These are phyloP conservation scores for Thripadectes ignobilis DNA, from an alignment of 2,797 vertebrate species.

Conservation along the genomic window DNA sequence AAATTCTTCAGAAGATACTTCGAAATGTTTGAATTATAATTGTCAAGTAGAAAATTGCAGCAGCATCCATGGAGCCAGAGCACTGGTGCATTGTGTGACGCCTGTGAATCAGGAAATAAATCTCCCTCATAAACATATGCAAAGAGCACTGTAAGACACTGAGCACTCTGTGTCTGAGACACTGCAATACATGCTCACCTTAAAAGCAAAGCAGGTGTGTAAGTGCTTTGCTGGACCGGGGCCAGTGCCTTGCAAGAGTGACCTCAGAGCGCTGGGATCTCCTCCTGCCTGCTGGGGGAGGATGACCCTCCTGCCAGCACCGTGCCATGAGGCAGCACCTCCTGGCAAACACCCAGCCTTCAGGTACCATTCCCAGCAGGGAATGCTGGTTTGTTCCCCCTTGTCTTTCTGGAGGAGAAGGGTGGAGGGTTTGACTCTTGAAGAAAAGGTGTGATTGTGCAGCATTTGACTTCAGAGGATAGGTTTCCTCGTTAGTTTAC, in stretches of 20 bases:
- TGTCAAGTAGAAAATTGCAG: not conserved
- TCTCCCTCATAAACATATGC: not conserved
- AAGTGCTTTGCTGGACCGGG: slow-evolving; percentile 23
- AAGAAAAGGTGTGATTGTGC: not conserved
- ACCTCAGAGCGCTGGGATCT: not conserved
- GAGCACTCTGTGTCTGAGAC: slow-evolving; percentile 8
- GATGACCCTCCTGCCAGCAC: not conserved
- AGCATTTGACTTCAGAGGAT: not conserved
- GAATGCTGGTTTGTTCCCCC: not conserved
- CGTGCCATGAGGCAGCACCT: not conserved
- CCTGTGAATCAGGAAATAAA: not conserved
- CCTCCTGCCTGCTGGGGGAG: not conserved
- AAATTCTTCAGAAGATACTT: not conserved
- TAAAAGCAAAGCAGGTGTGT: slow-evolving; percentile 19
- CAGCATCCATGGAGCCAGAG: not conserved
- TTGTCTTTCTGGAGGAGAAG: not conserved
- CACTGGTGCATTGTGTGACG: not conserved
- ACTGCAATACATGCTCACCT: not conserved
- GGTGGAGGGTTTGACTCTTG: not conserved
- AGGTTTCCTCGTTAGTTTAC: not conserved
- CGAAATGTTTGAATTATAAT: not conserved
- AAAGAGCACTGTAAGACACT: not conserved
- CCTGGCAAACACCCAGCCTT: fast-evolving
- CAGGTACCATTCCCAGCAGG: not conserved
- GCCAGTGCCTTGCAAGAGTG: not conserved